A percentile compares a stretch with the other conserved stretches of the same genome.
These are phyloP conservation scores for Agonopterix subpropinquella DNA, from an alignment of 2,888 invertebrate genomes.

Conservation along the genomic window DNA sequence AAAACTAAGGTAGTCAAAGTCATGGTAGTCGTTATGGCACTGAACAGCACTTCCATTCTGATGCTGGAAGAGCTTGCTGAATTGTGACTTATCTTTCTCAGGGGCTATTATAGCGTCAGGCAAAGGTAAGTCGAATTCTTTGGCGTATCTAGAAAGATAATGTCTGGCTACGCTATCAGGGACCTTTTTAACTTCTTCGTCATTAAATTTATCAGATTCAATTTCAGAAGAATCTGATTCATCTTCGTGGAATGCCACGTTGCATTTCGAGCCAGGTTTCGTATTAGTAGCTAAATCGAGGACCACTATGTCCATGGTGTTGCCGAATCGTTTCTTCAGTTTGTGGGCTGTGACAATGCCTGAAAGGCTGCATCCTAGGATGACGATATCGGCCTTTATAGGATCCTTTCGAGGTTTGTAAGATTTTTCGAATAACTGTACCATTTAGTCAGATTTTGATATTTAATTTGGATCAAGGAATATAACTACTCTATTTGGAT, in stretches of 20 bases:
- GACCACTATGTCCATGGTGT: conserved; percentile 57
- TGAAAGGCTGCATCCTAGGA: conserved; percentile 60
- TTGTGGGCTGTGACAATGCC: conserved; percentile 65
- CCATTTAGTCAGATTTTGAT: conserved; percentile 10
- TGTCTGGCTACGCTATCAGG: conserved; percentile 38
- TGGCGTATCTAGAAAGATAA: conserved; percentile 42
- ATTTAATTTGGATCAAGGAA: too few species aligned
- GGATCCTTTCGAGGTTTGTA: conserved; percentile 15
- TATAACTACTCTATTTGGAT: too few species aligned
- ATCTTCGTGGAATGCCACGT: conserved; percentile 42
- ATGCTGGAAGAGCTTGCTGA: conserved; percentile 54
- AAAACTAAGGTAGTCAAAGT: conserved; percentile 48
- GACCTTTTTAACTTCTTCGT: neutral
- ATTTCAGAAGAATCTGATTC: neutral
- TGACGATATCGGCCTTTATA: conserved; percentile 57
- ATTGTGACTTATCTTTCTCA: conserved; percentile 17
- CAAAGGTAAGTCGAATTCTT: conserved; percentile 46
- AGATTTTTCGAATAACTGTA: conserved; percentile 19
- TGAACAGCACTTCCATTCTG: conserved; percentile 40
- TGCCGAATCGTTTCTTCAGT: conserved; percentile 54
- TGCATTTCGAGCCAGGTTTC: conserved; percentile 28
- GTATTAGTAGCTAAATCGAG: conserved; percentile 36
- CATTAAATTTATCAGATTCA: neutral
- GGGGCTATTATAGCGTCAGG: conserved; percentile 45
- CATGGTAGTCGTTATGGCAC: conserved; percentile 41